Percentiles rank a stretch among this genome's conserved stretches.
These are phyloP conservation scores for Caretta caretta DNA, from an alignment of 2,113 vertebrate genomes.

Conservation along the genomic window DNA sequence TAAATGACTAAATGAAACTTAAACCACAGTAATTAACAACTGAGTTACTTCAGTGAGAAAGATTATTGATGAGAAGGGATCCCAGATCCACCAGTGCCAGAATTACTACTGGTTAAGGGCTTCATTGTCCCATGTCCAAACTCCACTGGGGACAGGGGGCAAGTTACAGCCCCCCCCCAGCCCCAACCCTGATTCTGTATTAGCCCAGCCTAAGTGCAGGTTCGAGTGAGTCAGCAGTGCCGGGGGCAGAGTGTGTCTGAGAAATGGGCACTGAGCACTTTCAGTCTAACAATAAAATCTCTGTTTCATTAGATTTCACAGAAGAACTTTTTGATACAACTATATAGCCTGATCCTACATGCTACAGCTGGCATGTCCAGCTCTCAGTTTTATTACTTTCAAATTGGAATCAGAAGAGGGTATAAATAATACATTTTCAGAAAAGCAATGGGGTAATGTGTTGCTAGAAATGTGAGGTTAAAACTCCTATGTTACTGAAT, in stretches of 20 bases:
- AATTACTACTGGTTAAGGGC: not conserved
- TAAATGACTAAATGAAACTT: not conserved
- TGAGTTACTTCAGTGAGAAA: not conserved
- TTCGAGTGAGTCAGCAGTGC: not conserved
- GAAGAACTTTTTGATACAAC: not conserved
- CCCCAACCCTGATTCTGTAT: not conserved
- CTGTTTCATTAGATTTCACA: not conserved
- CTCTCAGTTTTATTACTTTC: not conserved
- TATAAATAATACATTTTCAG: not conserved
- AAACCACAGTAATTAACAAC: not conserved
- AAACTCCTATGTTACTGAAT: not conserved
- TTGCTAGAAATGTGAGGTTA: not conserved
- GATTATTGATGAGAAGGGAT: fast-evolving
- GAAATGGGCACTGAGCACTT: not conserved
- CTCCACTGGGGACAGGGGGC: not conserved
- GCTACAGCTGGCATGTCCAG: not conserved
- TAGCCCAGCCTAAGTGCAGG: not conserved
- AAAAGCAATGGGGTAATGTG: not conserved
- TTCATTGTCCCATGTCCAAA: not conserved
- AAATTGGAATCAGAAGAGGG: not conserved
- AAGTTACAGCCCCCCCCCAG: not conserved
- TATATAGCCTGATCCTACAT: not conserved
- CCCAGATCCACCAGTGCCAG: not conserved
- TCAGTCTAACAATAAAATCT: not conserved
- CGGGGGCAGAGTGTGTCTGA: not conserved